Conservation (phyloP, 2,113 vertebrate species). For the Dicrurus megarhynchus region DNA sequence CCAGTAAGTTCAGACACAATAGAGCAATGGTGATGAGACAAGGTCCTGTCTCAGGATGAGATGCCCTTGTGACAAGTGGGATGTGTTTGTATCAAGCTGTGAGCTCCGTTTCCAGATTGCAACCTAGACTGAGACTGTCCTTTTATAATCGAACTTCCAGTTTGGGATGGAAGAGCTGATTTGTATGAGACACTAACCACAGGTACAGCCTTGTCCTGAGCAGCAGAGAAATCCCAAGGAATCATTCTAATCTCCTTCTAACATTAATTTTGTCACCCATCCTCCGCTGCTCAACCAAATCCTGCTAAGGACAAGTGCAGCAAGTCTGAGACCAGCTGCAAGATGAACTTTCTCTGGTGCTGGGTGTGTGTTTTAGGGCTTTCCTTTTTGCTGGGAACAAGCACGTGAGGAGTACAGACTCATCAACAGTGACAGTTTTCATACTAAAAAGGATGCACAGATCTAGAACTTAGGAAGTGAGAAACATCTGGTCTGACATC, state of each 20-base stretch:
- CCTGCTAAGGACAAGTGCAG: not conserved
- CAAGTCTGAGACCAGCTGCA: not conserved
- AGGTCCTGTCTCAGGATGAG: not conserved
- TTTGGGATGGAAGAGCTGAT: not conserved
- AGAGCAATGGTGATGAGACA: not conserved
- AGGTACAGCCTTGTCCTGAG: not conserved
- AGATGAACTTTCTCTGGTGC: not conserved
- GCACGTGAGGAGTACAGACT: fast-evolving
- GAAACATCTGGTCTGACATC: not conserved
- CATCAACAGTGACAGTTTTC: not conserved
- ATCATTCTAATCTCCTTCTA: not conserved
- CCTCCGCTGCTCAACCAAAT: not conserved
- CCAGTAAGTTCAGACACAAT: not conserved
- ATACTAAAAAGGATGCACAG: not conserved
- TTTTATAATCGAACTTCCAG: not conserved
- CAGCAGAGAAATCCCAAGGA: not conserved
- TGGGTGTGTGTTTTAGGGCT: not conserved
- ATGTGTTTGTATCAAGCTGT: not conserved
- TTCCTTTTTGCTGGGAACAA: not conserved
- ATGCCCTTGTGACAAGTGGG: not conserved
- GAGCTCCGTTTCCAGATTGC: not conserved
- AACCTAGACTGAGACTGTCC: not conserved
- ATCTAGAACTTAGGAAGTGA: not conserved
- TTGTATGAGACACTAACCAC: not conserved
- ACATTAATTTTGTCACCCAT: not conserved